Percentiles rank a stretch among this genome's conserved stretches.
phyloP scores from a whole-genome alignment of 2,113 vertebrate genomes.

The Pluvialis apricaria region DNA sequence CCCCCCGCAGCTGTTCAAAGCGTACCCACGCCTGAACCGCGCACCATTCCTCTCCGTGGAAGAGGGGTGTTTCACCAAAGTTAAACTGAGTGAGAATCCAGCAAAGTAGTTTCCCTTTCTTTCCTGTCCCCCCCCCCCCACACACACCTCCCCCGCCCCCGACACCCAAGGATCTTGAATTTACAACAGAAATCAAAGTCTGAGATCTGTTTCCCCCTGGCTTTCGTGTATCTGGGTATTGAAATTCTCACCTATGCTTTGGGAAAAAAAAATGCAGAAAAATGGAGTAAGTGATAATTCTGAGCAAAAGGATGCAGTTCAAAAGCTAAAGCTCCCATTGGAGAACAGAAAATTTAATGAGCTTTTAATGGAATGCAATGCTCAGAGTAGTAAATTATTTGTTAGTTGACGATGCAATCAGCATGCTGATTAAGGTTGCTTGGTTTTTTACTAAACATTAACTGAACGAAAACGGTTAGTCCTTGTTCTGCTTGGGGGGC shows the following conservation, averaged over 20 bases:
- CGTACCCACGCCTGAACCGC: background rate
- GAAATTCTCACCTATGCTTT: slow-evolving; percentile 47
- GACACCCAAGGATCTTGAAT: background rate
- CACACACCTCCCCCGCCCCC: background rate
- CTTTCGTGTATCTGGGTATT: background rate
- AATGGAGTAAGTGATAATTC: slow-evolving; percentile 65
- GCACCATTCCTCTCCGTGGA: background rate
- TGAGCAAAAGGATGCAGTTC: slow-evolving; percentile 68
- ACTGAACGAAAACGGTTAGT: slow-evolving; percentile 74
- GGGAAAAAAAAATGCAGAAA: background rate
- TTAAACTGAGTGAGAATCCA: background rate
- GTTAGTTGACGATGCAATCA: slow-evolving; percentile 84
- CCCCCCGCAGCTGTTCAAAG: background rate
- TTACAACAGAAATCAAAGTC: background rate
- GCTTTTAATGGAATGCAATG: slow-evolving; percentile 84
- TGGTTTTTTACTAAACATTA: slow-evolving; percentile 81
- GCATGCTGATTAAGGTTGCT: slow-evolving; percentile 84
- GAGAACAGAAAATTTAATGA: slow-evolving; percentile 85
- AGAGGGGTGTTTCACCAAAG: background rate
- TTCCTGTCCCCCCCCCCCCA: fast-evolving
- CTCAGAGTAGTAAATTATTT: slow-evolving; percentile 87
- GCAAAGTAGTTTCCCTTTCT: background rate
- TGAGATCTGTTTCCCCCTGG: background rate
- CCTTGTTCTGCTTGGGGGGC: slow-evolving; percentile 75
- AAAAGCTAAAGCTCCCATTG: slow-evolving; percentile 81